These are phyloP conservation scores for Trypoxylus dichotomus DNA, from an alignment of 1,140 invertebrate genomes.

Conservation along the genomic window DNA sequence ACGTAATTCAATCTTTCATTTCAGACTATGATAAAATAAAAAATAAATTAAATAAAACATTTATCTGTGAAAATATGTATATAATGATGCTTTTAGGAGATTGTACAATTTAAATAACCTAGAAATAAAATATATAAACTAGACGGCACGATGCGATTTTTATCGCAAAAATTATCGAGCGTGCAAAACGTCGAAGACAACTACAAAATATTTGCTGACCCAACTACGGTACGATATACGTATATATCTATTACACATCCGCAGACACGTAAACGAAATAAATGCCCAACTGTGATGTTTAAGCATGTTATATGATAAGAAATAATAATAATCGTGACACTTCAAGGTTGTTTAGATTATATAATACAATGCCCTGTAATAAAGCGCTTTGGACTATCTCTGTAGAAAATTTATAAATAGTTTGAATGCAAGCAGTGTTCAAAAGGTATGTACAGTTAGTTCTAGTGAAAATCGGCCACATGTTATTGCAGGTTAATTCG, in stretches of 20 bases:
- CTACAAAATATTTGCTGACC: neutral
- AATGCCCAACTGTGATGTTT: neutral
- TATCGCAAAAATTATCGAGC: neutral
- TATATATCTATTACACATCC: neutral
- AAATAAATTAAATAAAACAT: too few relatives aligned
- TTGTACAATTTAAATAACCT: neutral
- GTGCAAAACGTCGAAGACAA: neutral
- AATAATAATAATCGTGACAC: neutral
- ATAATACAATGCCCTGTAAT: too few relatives aligned
- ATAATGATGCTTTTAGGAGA: too few relatives aligned
- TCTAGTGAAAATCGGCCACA: too few relatives aligned
- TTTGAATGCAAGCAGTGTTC: too few relatives aligned
- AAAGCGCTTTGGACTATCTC: too few relatives aligned
- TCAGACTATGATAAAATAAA: neutral
- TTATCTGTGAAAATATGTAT: too few relatives aligned
- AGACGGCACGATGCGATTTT: neutral
- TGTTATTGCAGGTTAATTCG: too few relatives aligned
- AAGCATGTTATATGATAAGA: neutral
- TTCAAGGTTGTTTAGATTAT: neutral
- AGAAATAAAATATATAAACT: neutral
- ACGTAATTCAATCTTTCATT: too few relatives aligned
- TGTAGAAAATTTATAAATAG: too few relatives aligned
- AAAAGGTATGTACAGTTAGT: too few relatives aligned
- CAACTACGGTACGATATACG: neutral
- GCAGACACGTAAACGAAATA: neutral